Base-by-base conservation (phyloP, 2,797 vertebrate species). In the Microctenopoma steveboyesi region DNA sequence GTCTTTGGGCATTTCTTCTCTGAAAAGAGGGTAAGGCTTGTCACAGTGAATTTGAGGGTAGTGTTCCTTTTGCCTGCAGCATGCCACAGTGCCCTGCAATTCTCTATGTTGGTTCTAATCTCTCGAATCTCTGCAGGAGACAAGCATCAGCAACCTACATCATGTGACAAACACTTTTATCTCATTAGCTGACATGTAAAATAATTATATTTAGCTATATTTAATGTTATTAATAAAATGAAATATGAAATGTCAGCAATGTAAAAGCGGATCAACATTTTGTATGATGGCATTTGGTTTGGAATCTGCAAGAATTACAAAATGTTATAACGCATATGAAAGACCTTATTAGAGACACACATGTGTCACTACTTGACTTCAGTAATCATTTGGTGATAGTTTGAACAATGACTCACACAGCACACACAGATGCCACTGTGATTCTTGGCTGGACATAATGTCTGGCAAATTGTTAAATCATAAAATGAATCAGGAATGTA, bases 41-140 rank as follows among this genome's bases (percentile, higher is more conserved):
- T 92, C 89, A 91, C 88, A 87, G 78, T 87, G 69, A 72, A 88
- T 92, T 84, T 74, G 76, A 86, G 86, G 81, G 57, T 66, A 35
- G 63, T 74, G 66, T 45, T 64, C 62, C 67, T 73, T 88, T 82
- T 63, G 88, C 88, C 87, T 77, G 68, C 65, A 85, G 88, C 64
- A n/a, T 69, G 40, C 50, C 55, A 63, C 54, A 54, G 30, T 10
- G 25, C 56, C 69, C 67, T 78, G 71, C 54, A 81, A 70, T 71
- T 72, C 74, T 84, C 57, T 22, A 74, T 64, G 63, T 72, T 80
- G 72, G 53, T 69, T 56, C 56, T 51, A 55, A 82, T 83, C 73
- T 69, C 49, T 53, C 50, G 40, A 77, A 69, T 25, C 53, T 76
- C 74, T 57, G 49, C 58, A 40, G 50, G 13, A 73, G 68, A 81